Percentiles rank a stretch among this genome's conserved stretches.
Conservation (phyloP, 2,888 invertebrate species). For the Nephrotoma appendiculata region DNA sequence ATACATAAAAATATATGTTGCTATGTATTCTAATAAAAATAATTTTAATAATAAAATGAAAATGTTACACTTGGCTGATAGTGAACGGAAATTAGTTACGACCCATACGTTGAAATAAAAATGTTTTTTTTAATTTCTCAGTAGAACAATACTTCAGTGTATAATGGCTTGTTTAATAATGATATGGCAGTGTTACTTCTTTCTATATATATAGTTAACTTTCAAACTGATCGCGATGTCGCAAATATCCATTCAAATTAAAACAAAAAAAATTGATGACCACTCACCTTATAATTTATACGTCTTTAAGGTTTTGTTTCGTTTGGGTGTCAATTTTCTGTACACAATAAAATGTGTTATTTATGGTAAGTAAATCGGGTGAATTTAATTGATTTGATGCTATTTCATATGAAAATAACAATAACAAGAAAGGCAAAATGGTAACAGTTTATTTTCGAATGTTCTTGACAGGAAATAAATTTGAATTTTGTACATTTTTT, state of each 20-base stretch:
- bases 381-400: neutral
- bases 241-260: neutral
- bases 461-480: neutral
- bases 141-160: neutral
- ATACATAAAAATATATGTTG: neutral
- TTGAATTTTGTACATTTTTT: neutral
- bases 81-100: slow-evolving; percentile 1
- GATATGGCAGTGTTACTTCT: neutral
- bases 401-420: neutral
- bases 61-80: slow-evolving; percentile 2
- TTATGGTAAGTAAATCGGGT: neutral
- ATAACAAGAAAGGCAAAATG: neutral
- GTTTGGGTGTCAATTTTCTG: neutral
- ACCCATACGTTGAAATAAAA: neutral
- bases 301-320: neutral
- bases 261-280: neutral
- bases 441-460: neutral
- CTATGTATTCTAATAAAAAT: neutral
- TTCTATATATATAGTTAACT: neutral
- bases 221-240: neutral
- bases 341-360: neutral
- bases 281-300: neutral
- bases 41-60: neutral
- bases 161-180: too few relatives aligned
- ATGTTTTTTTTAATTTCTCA: neutral